A percentile compares a stretch with the other conserved stretches of the same genome.
phyloP scores from a whole-genome alignment of 2,888 invertebrate species.

The Philonicus albiceps region DNA sequence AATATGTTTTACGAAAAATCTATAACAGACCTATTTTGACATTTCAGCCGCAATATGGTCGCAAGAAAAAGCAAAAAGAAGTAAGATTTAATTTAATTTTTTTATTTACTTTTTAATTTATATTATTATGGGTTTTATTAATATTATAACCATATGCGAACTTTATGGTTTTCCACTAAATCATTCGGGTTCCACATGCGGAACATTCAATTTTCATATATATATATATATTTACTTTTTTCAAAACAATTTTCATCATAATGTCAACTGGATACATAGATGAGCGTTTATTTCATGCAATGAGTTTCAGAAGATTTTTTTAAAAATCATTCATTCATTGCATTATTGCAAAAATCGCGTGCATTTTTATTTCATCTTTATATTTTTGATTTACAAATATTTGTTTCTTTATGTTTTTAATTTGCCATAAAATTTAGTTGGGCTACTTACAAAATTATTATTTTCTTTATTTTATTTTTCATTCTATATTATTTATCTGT shows the following conservation, averaged over 20 bases:
- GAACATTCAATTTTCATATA: background rate
- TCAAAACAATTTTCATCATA: slow-evolving; percentile 21
- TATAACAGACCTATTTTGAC: slow-evolving; percentile 48
- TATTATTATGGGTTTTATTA: slow-evolving; percentile 1
- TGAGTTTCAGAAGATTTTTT: slow-evolving; percentile 10
- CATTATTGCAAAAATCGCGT: slow-evolving; percentile 13
- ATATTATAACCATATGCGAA: background rate
- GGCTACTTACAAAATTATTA: background rate
- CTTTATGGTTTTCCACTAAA: background rate
- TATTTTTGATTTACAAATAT: background rate
- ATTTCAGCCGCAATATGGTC: slow-evolving; percentile 76
- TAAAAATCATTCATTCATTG: slow-evolving; percentile 3
- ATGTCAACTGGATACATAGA: slow-evolving; percentile 9
- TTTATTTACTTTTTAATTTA: slow-evolving; percentile 6
- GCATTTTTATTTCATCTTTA: background rate
- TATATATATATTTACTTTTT: background rate
- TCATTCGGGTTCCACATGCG: background rate
- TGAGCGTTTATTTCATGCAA: slow-evolving; percentile 33
- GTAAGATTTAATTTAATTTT: slow-evolving; percentile 74
- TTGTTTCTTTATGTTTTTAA: background rate
- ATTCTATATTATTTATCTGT: background rate
- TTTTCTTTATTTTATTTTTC: background rate
- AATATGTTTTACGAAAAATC: slow-evolving; percentile 4
- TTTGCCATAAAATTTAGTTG: background rate
- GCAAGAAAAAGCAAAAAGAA: slow-evolving; percentile 98